Conservation (phyloP, 2,888 invertebrate genomes). For the Pammene aurita region DNA sequence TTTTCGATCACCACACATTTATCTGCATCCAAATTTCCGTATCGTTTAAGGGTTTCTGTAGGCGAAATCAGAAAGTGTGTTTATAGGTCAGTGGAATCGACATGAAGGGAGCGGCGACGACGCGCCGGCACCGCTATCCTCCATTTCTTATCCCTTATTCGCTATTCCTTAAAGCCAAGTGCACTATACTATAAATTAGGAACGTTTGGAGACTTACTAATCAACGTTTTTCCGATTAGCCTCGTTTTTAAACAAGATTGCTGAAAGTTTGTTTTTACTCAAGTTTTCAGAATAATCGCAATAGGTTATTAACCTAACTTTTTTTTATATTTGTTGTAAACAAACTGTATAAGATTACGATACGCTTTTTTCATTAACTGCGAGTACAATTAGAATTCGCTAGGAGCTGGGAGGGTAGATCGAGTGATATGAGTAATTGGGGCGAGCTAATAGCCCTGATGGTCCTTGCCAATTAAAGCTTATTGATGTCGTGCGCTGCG, state of each 20-base stretch:
- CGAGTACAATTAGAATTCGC: conserved; percentile 14
- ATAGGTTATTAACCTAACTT: not conserved
- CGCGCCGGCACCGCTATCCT: conserved; percentile 51
- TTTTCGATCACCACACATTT: conserved; percentile 14
- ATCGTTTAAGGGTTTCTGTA: conserved; percentile 20
- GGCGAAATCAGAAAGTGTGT: conserved; percentile 64
- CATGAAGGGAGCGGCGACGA: conserved; percentile 55
- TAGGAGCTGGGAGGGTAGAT: conserved; percentile 44
- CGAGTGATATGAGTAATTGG: conserved; percentile 74
- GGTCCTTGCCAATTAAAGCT: conserved; percentile 77
- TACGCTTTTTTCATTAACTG: not conserved
- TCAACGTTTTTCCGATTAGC: not conserved
- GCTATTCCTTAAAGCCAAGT: conserved; percentile 23
- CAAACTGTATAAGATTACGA: not conserved
- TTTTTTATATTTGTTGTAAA: not conserved
- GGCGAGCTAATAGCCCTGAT: conserved; percentile 71
- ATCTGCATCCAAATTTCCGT: conserved; percentile 23
- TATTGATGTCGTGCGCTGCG: conserved; percentile 76
- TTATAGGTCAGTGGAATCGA: conserved; percentile 78
- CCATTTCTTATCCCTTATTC: conserved; percentile 47
- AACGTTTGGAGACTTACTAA: conserved; percentile 4
- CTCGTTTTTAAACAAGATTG: not conserved
- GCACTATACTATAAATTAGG: conserved; percentile 31
- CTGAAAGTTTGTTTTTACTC: not conserved
- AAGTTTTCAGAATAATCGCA: too few species aligned